Evolutionary conservation across 2,113 vertebrate species (phyloP).

Genomic region (Heterotilapia buettikoferi): DNA sequence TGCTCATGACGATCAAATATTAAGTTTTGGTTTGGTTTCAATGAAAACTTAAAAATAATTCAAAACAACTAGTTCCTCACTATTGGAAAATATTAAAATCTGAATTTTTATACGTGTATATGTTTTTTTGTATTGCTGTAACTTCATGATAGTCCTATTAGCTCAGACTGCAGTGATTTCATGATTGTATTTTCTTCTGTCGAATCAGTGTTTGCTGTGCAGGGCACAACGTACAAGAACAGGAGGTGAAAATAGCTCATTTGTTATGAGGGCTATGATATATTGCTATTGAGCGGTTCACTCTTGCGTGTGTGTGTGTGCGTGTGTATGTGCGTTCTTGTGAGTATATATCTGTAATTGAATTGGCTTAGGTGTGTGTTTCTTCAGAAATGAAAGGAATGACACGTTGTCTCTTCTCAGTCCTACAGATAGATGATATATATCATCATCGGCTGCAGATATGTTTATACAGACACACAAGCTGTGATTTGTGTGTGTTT

Average conservation of each 20-base stretch:
- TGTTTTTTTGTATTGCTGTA: neutral
- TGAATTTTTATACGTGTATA: no score
- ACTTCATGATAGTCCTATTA: neutral
- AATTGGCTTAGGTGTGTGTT: slow-evolving; percentile 1
- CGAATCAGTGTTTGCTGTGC: neutral
- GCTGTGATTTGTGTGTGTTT: neutral
- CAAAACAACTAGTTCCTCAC: neutral
- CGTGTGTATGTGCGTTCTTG: neutral
- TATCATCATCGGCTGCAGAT: neutral
- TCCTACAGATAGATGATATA: neutral
- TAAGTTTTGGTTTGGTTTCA: neutral
- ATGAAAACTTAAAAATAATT: neutral
- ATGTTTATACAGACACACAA: neutral
- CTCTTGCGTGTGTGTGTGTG: neutral
- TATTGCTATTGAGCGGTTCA: slow-evolving; percentile 7
- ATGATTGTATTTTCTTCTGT: neutral
- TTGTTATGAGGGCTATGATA: neutral
- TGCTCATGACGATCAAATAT: neutral
- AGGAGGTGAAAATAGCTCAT: neutral
- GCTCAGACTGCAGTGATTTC: neutral
- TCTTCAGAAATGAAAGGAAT: slow-evolving; percentile 7
- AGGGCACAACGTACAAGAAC: neutral
- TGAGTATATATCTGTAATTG: neutral
- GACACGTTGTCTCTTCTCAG: neutral
- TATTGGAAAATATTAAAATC: no score